A percentile compares a stretch with the other conserved stretches of the same genome.
Evolutionary conservation across 1,140 invertebrate species (phyloP).

Genomic region (Tetramorium parvispinum): DNA sequence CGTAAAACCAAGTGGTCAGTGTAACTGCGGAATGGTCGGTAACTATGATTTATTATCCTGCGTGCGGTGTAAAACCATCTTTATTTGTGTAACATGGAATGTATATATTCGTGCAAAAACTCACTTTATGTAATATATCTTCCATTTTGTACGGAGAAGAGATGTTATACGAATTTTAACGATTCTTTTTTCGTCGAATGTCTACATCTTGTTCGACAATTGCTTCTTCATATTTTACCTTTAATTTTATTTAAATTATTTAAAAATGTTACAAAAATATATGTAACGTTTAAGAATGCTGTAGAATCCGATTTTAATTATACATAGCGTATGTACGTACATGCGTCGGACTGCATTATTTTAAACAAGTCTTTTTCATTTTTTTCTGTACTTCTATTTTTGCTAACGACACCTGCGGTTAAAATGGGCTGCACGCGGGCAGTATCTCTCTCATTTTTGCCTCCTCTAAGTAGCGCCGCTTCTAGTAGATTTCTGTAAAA

Average conservation of each 20-base stretch:
- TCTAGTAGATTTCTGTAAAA: slow-evolving; percentile 23
- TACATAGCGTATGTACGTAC: too few relatives aligned
- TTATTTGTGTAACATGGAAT: slow-evolving; percentile 24
- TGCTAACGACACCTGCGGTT: background rate
- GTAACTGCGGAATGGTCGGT: slow-evolving; percentile 5
- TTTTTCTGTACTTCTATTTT: background rate
- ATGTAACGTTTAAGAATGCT: background rate
- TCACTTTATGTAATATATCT: background rate
- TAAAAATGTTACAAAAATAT: background rate
- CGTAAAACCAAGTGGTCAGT: slow-evolving; percentile 34
- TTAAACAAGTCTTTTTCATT: slow-evolving; percentile 8
- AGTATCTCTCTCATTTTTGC: background rate
- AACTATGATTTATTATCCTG: slow-evolving; percentile 29
- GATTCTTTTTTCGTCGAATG: background rate
- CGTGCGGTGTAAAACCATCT: background rate
- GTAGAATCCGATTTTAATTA: background rate
- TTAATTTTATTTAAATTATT: background rate
- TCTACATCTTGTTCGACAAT: background rate
- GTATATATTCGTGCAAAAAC: slow-evolving; percentile 11
- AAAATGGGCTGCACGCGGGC: background rate
- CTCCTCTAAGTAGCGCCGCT: background rate
- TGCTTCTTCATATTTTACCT: background rate
- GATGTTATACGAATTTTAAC: background rate
- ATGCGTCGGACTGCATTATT: background rate
- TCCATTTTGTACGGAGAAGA: background rate